Base-by-base conservation (phyloP, 2,797 vertebrate species). In the Lindbergichthys nudifrons region DNA sequence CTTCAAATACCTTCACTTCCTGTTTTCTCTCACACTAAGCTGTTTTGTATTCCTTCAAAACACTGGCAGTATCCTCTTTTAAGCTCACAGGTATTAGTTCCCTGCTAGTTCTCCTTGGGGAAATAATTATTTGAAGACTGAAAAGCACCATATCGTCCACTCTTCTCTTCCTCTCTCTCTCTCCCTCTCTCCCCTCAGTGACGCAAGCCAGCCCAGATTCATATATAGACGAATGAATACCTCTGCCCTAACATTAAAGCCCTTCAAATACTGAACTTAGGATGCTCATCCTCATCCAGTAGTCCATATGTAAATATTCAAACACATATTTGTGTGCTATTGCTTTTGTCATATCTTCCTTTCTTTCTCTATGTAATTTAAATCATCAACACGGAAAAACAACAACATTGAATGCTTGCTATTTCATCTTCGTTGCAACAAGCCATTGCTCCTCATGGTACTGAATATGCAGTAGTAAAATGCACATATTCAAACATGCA, bases 111-210 rank as follows among this genome's bases (percentile, higher is more conserved):
- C 65, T 70, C 81, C 56, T 48, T 41, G 3, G 82, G 79, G 80
- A 82, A 71, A 68, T 54, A 69, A 42, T 72, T 85, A 63, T 81
- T 88, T 81, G 82, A 83, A 88, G 72, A 72, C 64, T 65, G 57
- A 75, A 77, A 70, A 51, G 66, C 50, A 51, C 26, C 23, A 16
- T 70, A 21, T 41, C 8, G 0, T 50, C 50, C 39, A 16, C 62
- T 30, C 39, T 52, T 77, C 54, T 56, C 19, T 26, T 57, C 15
- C 50, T 68, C 41, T 23, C 51, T 74, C 39, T 16, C 45, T 11
- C 14, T 45, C 19, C 11, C 23, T 46, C 66, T 36, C 32, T 36
- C 6, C 2, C 32, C 26, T 26, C 26, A 26, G 26, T 26, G 41
- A 62, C 48, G 32, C 36, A n/a, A 1, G 3, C 12, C 4, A 39